Conservation (phyloP, 2,888 invertebrate genomes). For the Leuctra nigra region DNA sequence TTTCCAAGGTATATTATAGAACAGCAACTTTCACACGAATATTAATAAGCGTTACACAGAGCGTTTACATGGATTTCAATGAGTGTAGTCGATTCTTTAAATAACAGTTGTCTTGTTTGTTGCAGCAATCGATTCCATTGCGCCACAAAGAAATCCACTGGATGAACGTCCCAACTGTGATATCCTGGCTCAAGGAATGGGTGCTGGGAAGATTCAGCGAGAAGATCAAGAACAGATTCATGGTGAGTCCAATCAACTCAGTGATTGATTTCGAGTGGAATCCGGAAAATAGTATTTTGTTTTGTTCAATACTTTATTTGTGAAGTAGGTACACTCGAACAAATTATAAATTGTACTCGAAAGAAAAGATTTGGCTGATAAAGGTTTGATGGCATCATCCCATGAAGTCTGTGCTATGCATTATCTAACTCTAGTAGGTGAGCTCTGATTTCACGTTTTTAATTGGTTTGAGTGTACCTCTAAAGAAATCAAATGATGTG, state of each 20-base stretch:
- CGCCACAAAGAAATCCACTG: constrained; percentile 71
- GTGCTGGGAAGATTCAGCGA: constrained; percentile 59
- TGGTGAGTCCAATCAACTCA: constrained; percentile 40
- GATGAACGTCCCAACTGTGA: constrained; percentile 60
- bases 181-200: constrained; percentile 72
- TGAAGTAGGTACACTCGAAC: too few relatives aligned
- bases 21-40: too few relatives aligned
- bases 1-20: too few relatives aligned
- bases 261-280: not conserved
- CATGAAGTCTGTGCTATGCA: too few relatives aligned
- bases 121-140: constrained; percentile 70
- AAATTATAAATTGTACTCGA: too few relatives aligned
- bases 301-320: too few relatives aligned
- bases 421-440: too few relatives aligned
- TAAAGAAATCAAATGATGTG: too few relatives aligned
- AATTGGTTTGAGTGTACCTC: too few relatives aligned
- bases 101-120: constrained; percentile 22
- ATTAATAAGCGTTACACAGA: not conserved
- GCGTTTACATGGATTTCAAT: not conserved
- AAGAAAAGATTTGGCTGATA: too few relatives aligned
- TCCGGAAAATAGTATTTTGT: not conserved
- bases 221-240: constrained; percentile 63
- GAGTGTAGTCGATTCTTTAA: not conserved
- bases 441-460: too few relatives aligned
- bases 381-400: too few relatives aligned